phyloP scores from a whole-genome alignment of 1,140 invertebrate genomes.

The Lepidurus arcticus region DNA sequence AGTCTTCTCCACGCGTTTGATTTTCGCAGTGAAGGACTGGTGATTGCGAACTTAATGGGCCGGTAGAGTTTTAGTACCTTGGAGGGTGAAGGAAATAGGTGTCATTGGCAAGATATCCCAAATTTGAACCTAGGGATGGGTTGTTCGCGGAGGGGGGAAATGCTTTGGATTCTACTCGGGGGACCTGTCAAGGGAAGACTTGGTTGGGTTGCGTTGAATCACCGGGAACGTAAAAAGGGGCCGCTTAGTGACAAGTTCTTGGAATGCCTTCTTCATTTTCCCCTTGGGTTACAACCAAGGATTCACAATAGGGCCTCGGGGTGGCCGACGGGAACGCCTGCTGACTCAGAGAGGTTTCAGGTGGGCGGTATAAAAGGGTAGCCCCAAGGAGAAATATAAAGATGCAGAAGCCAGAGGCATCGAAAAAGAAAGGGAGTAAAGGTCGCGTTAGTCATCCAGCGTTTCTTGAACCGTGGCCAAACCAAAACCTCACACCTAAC shows the following conservation, averaged over 20 bases:
- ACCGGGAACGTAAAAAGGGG: neutral
- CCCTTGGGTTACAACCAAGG: neutral
- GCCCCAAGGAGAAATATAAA: neutral
- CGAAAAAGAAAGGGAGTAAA: neutral
- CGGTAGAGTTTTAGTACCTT: too few relatives aligned
- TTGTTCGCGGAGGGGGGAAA: too few relatives aligned
- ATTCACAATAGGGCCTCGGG: neutral
- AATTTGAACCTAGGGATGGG: too few relatives aligned
- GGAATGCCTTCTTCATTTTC: neutral
- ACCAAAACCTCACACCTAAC: slow-evolving; percentile 15
- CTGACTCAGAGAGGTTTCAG: slow-evolving; percentile 5
- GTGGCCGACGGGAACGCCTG: neutral
- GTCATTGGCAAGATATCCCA: too few relatives aligned
- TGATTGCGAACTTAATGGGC: too few relatives aligned
- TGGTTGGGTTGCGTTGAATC: neutral
- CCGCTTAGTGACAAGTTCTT: neutral
- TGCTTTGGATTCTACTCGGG: too few relatives aligned
- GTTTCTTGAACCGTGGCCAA: neutral
- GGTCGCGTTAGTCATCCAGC: neutral
- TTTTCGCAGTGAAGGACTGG: too few relatives aligned
- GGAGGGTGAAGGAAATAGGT: too few relatives aligned
- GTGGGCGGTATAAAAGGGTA: neutral
- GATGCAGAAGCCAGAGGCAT: neutral
- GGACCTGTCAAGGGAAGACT: neutral
- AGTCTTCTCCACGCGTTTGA: too few relatives aligned